Conservation (phyloP, 1,140 invertebrate genomes). For the Brachionus rotundiformis region DNA sequence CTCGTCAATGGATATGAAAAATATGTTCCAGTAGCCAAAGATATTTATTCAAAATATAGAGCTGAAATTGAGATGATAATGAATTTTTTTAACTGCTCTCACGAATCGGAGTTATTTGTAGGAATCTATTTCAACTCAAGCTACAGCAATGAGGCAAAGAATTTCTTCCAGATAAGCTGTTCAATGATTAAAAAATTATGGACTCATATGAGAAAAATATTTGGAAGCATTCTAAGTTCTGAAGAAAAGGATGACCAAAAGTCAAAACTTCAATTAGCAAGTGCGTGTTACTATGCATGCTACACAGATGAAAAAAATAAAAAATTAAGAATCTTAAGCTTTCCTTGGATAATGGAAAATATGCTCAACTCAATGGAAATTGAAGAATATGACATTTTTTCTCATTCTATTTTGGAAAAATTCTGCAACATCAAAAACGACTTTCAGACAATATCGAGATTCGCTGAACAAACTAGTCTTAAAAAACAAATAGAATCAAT, state of each 20-base stretch:
- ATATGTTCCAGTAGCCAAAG: slow-evolving; percentile 19
- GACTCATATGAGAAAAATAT: slow-evolving; percentile 4
- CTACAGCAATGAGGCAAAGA: background rate
- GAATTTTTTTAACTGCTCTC: background rate
- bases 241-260: background rate
- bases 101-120: background rate
- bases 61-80: slow-evolving; percentile 1
- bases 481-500: slow-evolving; percentile 3
- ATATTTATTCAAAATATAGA: slow-evolving; percentile 3
- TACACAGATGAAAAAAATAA: background rate
- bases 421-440: background rate
- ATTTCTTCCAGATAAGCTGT: slow-evolving; percentile 16
- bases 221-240: background rate
- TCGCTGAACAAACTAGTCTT: background rate
- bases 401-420: slow-evolving; percentile 9
- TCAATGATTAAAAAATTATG: slow-evolving; percentile 38
- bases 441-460: background rate
- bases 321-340: slow-evolving; percentile 18
- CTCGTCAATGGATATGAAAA: slow-evolving; percentile 6
- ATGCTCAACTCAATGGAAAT: background rate
- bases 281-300: slow-evolving; percentile 1
- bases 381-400: slow-evolving; percentile 4
- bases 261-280: background rate
- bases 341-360: slow-evolving; percentile 17
- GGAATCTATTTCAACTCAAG: slow-evolving; percentile 8